Percentiles rank a stretch among this genome's conserved stretches.
phyloP scores from a whole-genome alignment of 1,140 invertebrate genomes.

The Aphelinus atriplicis region DNA sequence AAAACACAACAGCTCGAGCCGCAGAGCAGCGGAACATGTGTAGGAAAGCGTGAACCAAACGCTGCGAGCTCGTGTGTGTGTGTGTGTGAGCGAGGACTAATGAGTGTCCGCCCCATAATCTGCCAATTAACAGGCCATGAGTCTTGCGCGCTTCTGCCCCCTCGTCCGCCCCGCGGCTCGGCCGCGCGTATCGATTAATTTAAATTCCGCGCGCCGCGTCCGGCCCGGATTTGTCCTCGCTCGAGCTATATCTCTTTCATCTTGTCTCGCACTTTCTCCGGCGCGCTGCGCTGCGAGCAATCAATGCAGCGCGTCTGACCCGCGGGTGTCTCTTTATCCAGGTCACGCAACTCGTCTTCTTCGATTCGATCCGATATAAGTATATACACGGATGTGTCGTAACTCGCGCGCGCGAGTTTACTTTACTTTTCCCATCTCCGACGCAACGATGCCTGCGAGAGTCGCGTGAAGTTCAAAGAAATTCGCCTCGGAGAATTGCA shows the following conservation, averaged over 20 bases:
- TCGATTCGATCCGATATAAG: too few species aligned
- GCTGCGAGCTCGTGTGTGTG: background rate
- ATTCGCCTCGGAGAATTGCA: too few species aligned
- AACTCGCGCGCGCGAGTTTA: background rate
- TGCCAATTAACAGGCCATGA: slow-evolving; percentile 35
- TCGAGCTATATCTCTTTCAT: too few species aligned
- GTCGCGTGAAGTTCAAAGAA: too few species aligned
- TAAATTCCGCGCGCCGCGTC: slow-evolving; percentile 21
- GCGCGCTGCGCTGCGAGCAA: too few species aligned
- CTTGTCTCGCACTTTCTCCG: too few species aligned
- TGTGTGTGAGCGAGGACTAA: slow-evolving; percentile 9
- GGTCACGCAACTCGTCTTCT: too few species aligned
- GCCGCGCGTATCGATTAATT: slow-evolving; percentile 32
- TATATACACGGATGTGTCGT: too few species aligned
- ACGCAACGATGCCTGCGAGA: too few species aligned
- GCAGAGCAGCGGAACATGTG: slow-evolving; percentile 2
- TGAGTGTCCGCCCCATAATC: slow-evolving; percentile 27
- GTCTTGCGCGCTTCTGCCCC: background rate
- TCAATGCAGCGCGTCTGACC: too few species aligned
- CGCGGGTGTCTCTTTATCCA: too few species aligned
- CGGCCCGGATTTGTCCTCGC: background rate
- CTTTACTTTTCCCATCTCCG: background rate
- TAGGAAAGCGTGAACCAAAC: background rate
- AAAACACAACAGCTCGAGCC: background rate
- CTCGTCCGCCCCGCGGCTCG: background rate